A percentile compares a stretch with the other conserved stretches of the same genome.
Conservation (phyloP, 2,888 invertebrate genomes). For the Himalopsyche japonica region DNA sequence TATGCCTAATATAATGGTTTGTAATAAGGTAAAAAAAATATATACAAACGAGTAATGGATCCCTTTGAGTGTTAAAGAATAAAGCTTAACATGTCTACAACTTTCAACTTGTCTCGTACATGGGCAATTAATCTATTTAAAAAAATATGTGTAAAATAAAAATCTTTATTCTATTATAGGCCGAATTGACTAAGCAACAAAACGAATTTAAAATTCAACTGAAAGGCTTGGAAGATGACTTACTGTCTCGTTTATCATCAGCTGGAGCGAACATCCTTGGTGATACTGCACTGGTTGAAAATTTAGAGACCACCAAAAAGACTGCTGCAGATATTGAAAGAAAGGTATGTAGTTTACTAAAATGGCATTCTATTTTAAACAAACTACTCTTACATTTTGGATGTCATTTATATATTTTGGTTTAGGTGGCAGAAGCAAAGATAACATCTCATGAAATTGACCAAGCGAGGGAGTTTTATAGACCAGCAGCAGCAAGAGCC, state of each 20-base stretch:
- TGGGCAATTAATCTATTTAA: neutral
- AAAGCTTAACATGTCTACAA: too few species aligned
- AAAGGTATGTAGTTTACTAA: slow-evolving; percentile 61
- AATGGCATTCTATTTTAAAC: neutral
- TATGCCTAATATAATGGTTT: too few species aligned
- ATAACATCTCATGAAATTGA: slow-evolving; percentile 91
- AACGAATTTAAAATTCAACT: slow-evolving; percentile 96
- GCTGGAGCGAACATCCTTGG: slow-evolving; percentile 93
- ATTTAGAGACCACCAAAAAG: slow-evolving; percentile 92
- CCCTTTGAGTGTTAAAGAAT: too few species aligned
- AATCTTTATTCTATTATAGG: slow-evolving; percentile 50
- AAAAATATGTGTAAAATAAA: neutral
- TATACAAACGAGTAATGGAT: too few species aligned
- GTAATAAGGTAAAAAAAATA: too few species aligned
- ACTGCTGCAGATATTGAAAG: slow-evolving; percentile 95
- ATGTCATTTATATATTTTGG: neutral
- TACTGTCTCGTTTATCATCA: slow-evolving; percentile 85
- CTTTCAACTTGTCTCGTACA: too few species aligned
- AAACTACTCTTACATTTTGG: neutral
- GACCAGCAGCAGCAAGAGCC: slow-evolving; percentile 89
- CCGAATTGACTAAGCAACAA: slow-evolving; percentile 92
- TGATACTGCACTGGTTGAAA: slow-evolving; percentile 93
- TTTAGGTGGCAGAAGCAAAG: slow-evolving; percentile 81
- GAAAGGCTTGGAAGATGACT: slow-evolving; percentile 89
- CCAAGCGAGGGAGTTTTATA: slow-evolving; percentile 84